Evolutionary conservation across 2,888 invertebrate species (phyloP).

Genomic region (Sabellastarte sp.): DNA sequence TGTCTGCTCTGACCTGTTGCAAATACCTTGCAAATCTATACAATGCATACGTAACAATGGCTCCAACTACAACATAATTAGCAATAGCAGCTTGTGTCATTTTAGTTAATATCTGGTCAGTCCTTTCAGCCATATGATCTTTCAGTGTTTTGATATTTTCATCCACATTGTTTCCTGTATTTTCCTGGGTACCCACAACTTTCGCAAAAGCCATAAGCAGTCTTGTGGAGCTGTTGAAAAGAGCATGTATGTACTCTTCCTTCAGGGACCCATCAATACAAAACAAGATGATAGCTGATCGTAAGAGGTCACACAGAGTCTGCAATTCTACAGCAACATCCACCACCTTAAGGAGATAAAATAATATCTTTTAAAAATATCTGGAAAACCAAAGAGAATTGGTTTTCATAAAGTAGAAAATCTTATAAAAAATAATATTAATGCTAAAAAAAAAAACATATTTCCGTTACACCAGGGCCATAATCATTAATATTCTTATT

Average conservation of each 20-base stretch:
- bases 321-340: slow-evolving; percentile 4
- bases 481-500: too few species aligned
- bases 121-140: background rate
- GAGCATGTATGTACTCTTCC: background rate
- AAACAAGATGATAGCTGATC: slow-evolving; percentile 6
- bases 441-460: too few species aligned
- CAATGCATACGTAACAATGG: background rate
- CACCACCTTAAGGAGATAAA: too few species aligned
- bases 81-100: background rate
- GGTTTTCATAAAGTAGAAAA: too few species aligned
- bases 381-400: too few species aligned
- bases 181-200: background rate
- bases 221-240: background rate
- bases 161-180: background rate
- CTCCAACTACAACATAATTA: background rate
- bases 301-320: slow-evolving; percentile 3
- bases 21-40: background rate
- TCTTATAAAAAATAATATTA: too few species aligned
- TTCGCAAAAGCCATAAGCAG: background rate
- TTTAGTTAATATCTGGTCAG: background rate
- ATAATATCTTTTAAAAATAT: too few species aligned
- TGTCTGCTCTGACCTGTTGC: too few species aligned
- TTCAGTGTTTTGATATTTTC: background rate
- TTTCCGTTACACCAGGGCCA: too few species aligned
- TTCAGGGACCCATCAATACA: slow-evolving; percentile 7